Evolutionary conservation across 1,140 invertebrate genomes (phyloP).

Genomic region (Pectinophora gossypiella): DNA sequence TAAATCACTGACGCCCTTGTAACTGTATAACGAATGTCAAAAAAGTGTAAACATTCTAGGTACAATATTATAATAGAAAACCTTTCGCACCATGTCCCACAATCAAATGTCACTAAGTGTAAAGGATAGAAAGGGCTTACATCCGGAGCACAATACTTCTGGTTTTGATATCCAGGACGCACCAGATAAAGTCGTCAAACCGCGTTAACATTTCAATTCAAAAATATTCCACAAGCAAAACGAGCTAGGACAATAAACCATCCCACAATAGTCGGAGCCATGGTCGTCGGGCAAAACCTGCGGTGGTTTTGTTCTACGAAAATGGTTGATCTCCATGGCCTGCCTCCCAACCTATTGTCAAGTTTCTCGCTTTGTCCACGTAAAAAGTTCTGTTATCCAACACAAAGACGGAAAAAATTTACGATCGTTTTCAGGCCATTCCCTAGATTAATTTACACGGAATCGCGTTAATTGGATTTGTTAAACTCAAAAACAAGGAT

Average conservation of each 20-base stretch:
- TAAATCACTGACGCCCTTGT: too few species aligned
- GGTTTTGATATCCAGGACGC: too few species aligned
- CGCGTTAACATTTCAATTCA: too few species aligned
- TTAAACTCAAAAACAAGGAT: not conserved
- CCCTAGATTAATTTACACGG: conserved; percentile 6
- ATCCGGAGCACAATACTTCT: too few species aligned
- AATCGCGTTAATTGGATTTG: not conserved
- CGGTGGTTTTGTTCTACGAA: conserved; percentile 33
- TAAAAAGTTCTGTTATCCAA: conserved; percentile 30
- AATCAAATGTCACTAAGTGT: too few species aligned
- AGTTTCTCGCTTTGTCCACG: conserved; percentile 25
- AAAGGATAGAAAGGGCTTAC: too few species aligned
- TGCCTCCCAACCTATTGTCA: conserved; percentile 27
- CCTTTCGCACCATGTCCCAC: too few species aligned
- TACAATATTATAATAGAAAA: too few species aligned
- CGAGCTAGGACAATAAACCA: not conserved
- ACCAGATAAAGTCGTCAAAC: too few species aligned
- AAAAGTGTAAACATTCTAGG: too few species aligned
- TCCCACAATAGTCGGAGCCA: conserved; percentile 8
- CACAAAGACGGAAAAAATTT: conserved; percentile 14
- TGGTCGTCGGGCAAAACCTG: conserved; percentile 18
- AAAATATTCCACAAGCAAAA: not conserved
- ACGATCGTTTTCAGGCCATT: conserved; percentile 18
- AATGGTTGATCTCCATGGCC: conserved; percentile 34
- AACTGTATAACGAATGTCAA: too few species aligned